Evolutionary conservation across 2,888 invertebrate species (phyloP), one percentile per base, ranked within the genome.

Genomic region (Meghimatium bilineatum): DNA sequence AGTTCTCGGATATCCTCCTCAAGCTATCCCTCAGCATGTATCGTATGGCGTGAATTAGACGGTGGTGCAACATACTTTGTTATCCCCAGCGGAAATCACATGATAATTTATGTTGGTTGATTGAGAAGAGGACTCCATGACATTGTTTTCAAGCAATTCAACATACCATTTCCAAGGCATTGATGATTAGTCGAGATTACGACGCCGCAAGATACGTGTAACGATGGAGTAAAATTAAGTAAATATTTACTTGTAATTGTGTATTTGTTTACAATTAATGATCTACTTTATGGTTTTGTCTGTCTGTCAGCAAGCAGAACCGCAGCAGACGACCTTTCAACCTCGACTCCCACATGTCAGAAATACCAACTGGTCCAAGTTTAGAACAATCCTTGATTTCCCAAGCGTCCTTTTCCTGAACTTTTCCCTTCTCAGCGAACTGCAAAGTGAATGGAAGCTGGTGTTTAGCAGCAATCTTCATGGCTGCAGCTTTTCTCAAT

Each of bases 361-460:
- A 36, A 86, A 88, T 86, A 87, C 89, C 29, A 88, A 91, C 86
- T 91, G 91, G 91, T 86, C 88, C 29, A 88, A 88, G 63, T 84
- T 89, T 26, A 80, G 75, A 34, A 90, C 92, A 12, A 84, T 92
- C 8, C 87, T 93, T 10, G 90, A 91, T 78, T 86, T 89, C 29
- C 88, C 91, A n/a, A 88, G 90, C 14, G 85, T 93, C 8, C 85
- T 90, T 8, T 90, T 87, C 75, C 94, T 98, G 60, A 97, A 97
- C 94, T 95, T 96, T 67, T 95, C 96, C 91, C 94, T 98, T 81
- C 97, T 97, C 0, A 95, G 95, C 85, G 95, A 96, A 86, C 95
- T 96, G 87, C 96, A 96, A 90, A 94, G 95, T 88, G 96, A 96
- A 92, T 98, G 98, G 98, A 95, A 97, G 89, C 96, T 97, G 91